Evolutionary conservation across 2,888 invertebrate species (phyloP).

Genomic region (Barypeithes pellucidus): DNA sequence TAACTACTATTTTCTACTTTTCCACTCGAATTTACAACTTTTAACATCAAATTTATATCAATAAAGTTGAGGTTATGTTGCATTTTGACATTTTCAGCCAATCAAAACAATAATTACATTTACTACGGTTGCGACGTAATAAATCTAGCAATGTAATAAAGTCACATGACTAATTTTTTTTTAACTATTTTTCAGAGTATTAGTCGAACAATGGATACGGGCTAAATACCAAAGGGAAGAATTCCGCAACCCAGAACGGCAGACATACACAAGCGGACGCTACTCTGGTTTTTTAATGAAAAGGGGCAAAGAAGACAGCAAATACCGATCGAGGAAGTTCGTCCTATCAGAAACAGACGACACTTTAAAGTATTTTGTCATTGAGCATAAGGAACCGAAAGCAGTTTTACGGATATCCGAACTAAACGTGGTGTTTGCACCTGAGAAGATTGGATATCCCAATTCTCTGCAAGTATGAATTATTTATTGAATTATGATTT

Average conservation of each 20-base stretch:
- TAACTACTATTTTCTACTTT: too few relatives aligned
- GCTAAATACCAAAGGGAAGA: slow-evolving; percentile 93
- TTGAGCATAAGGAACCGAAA: slow-evolving; percentile 86
- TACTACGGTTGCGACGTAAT: too few relatives aligned
- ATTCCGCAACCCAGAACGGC: slow-evolving; percentile 86
- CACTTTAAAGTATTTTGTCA: slow-evolving; percentile 84
- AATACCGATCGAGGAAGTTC: slow-evolving; percentile 88
- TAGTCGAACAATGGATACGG: slow-evolving; percentile 92
- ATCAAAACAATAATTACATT: too few relatives aligned
- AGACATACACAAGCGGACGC: slow-evolving; percentile 84
- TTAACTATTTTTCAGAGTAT: slow-evolving; percentile 75
- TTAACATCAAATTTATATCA: too few relatives aligned
- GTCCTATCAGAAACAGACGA: slow-evolving; percentile 86
- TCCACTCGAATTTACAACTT: too few relatives aligned
- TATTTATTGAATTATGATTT: too few relatives aligned
- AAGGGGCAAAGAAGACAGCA: slow-evolving; percentile 89
- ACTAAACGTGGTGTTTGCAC: slow-evolving; percentile 88
- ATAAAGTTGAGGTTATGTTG: too few relatives aligned
- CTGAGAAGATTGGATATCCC: slow-evolving; percentile 81
- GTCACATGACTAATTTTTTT: too few relatives aligned
- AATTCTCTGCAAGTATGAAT: slow-evolving; percentile 50
- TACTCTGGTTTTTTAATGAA: slow-evolving; percentile 85
- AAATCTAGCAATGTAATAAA: too few relatives aligned
- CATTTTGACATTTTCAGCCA: too few relatives aligned
- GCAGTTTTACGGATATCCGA: slow-evolving; percentile 86